phyloP scores from a whole-genome alignment of 2,797 vertebrate species.

The Simalia tracyae region DNA sequence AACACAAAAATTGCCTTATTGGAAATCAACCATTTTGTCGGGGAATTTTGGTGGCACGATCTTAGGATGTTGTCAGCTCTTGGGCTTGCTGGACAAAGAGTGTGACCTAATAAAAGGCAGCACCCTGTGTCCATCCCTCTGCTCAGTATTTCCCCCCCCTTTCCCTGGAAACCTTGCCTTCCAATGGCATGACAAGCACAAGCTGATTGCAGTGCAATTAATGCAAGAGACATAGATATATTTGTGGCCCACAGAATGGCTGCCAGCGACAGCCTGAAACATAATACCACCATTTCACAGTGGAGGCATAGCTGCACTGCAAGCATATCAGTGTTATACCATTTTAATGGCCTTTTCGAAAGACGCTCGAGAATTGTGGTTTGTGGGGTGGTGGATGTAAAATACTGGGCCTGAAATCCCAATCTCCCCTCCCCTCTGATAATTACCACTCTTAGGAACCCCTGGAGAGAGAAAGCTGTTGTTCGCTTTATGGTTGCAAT shows the following conservation, averaged over 20 bases:
- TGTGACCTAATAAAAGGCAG: not conserved
- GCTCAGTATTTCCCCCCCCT: not conserved
- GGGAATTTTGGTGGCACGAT: not conserved
- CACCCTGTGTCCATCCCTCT: not conserved
- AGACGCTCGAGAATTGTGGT: not conserved
- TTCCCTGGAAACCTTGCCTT: not conserved
- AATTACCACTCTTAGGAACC: not conserved
- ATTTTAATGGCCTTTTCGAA: constrained; percentile 1
- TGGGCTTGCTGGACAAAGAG: not conserved
- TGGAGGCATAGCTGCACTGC: not conserved
- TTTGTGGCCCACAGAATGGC: not conserved
- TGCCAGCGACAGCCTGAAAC: not conserved
- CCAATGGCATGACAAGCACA: not conserved
- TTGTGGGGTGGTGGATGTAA: not conserved
- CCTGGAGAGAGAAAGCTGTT: not conserved
- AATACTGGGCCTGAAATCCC: not conserved
- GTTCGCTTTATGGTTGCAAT: not conserved
- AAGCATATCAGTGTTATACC: not conserved
- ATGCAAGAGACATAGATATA: not conserved
- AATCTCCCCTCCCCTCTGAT: not conserved
- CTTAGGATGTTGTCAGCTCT: not conserved
- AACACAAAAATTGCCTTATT: not conserved
- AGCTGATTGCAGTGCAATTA: not conserved
- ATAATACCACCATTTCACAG: not conserved
- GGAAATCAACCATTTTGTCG: not conserved